These are phyloP conservation scores for Leucoma salicis DNA, from an alignment of 2,888 invertebrate genomes.

Conservation along the genomic window DNA sequence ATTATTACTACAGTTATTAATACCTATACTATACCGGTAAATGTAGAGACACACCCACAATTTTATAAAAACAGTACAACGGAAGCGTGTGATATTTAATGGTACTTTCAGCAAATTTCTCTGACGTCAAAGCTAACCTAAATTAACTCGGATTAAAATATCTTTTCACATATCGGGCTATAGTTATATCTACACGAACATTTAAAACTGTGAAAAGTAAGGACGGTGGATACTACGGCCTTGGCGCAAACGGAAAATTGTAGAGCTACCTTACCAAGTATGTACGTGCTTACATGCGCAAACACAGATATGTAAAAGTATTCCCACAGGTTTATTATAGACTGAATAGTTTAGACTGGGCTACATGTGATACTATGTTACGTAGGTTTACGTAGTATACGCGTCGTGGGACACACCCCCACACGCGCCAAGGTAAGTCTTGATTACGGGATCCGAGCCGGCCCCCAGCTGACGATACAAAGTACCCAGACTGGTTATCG, in stretches of 20 bases:
- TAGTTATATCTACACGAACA: no score
- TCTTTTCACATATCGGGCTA: no score
- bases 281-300: no score
- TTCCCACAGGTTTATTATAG: no score
- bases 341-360: no score
- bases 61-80: background rate
- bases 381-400: conserved; percentile 1
- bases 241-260: no score
- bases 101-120: background rate
- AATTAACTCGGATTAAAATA: no score
- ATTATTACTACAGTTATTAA: conserved; percentile 1
- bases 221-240: no score
- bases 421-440: conserved; percentile 31
- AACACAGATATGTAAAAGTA: no score
- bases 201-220: no score
- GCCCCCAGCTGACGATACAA: conserved; percentile 3
- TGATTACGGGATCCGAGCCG: conserved; percentile 22
- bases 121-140: background rate
- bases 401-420: conserved; percentile 43
- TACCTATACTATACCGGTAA: conserved; percentile 8
- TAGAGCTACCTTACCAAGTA: no score
- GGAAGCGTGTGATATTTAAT: background rate
- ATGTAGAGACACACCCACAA: conserved; percentile 1
- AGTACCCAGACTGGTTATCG: conserved; percentile 19
- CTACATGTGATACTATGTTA: no score